Base-by-base conservation (phyloP, 2,888 invertebrate genomes). In the Muschampia plurimacula region DNA sequence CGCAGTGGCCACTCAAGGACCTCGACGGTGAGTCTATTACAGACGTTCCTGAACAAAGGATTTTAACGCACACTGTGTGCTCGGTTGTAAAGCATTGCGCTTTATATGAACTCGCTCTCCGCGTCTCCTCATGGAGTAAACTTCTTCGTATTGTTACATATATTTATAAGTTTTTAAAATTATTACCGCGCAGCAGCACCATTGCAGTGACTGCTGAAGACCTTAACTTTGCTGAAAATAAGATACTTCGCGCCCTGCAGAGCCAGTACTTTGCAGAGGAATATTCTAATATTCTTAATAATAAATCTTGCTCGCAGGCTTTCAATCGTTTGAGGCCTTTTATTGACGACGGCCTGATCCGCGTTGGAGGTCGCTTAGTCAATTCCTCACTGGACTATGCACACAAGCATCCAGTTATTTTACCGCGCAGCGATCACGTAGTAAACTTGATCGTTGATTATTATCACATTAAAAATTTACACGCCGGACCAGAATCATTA, bases 401-500 rank as follows among this genome's bases (percentile, higher is more conserved):
- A 15, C 68, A 68, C 28, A 68, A 60, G 32, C 68, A 68, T 60
- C 68, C 59, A 49, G 60, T 69, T 6, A 8, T 57, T 60, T 12
- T 49, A 60, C 60, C 57, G 67, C 67, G 57, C 41, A 67, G 32
- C 32, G 52, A 64, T 41, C 75, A 65, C 55, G 39, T 75, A 32
- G 59, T 65, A 2, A 39, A 74, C 36, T 13, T 74, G n/a, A 68
- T 74, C 15, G 60, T 74, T n/a, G 74, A 74, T 63, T 67, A 66
- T 62, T 69, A 72, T 65, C 72, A 74, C 41, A 52, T 66, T 12
- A 72, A 67, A 69, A 52, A 74, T 66, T 39, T 69, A 62, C 74
- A 74, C 63, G 72, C 75, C 52, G 74, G 72, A 22, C 69, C 75
- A 32, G 74, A 69, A 67, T 60, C 72, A 49, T 63, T 75, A 46